These are phyloP conservation scores for Branchinecta lynchi DNA, from an alignment of 1,140 invertebrate genomes.

Conservation along the genomic window DNA sequence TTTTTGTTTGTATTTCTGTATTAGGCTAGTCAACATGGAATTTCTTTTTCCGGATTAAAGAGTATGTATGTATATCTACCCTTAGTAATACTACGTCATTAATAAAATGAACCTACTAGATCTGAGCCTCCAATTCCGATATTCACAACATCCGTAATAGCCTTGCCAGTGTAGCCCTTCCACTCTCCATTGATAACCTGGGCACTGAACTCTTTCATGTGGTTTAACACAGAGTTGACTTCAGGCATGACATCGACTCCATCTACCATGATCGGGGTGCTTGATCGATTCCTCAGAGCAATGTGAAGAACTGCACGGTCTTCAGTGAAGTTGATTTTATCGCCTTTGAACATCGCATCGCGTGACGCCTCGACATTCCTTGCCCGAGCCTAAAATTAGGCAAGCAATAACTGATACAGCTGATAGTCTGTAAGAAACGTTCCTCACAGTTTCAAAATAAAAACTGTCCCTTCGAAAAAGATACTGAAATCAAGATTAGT, in stretches of 20 bases:
- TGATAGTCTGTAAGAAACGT: no score
- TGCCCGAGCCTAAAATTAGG: conserved; percentile 46
- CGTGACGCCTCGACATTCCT: conserved; percentile 68
- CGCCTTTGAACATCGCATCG: conserved; percentile 82
- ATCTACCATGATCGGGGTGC: conserved; percentile 62
- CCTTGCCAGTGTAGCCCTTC: conserved; percentile 81
- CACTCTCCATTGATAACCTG: conserved; percentile 51
- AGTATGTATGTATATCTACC: no score
- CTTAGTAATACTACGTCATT: no score
- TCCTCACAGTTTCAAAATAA: no score
- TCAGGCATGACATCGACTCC: conserved; percentile 86
- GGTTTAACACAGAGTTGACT: conserved; percentile 74
- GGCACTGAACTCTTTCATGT: conserved; percentile 86
- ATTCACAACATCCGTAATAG: conserved; percentile 95
- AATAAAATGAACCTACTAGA: conserved; percentile 41
- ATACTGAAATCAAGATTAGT: no score
- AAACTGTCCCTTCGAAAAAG: no score
- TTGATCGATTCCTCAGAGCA: conserved; percentile 73
- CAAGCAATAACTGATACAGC: no score
- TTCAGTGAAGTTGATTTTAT: conserved; percentile 97
- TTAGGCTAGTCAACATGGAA: no score
- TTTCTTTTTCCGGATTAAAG: no score
- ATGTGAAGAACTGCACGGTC: conserved; percentile 85
- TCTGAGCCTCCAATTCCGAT: conserved; percentile 99
- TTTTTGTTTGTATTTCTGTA: no score